Base-by-base conservation (phyloP, 2,797 vertebrate species). In the Sebastes hopkinsi region DNA sequence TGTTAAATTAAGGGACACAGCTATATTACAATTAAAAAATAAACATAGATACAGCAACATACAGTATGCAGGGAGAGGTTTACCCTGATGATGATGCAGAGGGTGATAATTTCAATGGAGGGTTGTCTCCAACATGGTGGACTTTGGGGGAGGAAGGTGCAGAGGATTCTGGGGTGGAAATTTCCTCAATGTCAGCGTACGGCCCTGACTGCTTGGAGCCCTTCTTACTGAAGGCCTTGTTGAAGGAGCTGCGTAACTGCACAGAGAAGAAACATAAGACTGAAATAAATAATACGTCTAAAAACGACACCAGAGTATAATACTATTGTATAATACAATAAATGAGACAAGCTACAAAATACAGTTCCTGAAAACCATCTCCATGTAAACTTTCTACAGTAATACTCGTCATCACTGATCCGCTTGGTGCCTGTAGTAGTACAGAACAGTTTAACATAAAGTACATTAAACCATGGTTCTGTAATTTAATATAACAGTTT, bases 221-320 rank as follows among this genome's bases (percentile, higher is more conserved):
- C 87, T 99, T 99, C 93, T 99, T 99, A 92, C 96, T 99, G 92
- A 99, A 99, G 68, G 99, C 99, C 90, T 99, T 99, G 94, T 99
- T 99, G 95, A 99, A 99, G 85, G 99, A 99, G 90, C 98, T 99
- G 74, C 99, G 97, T n/a, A 99, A 92, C 99, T 99, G 87, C 18
- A 83, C 6, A 69, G 22, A 52, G 13, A 79, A 23, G 30, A 67
- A 56, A 83, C 20, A 79, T 0, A n/a, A 79, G 27, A 42, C 11
- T 4, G n/a, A 72, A 23, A 70, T 29, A 4, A 84, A 6, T 30
- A 29, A 66, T 6, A 34, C 1, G 6, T 56, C 20, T 61, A 0
- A 66, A 72, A 67, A 50, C 3, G 10, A 16, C 22, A 61, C 10
- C 12, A 6, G 38, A 9, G 29, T 32, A 20, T 6, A 54, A 56